Percentiles rank a stretch among this genome's conserved stretches.
These are phyloP conservation scores for Temnothorax longispinosus DNA, from an alignment of 1,140 invertebrate species.

Conservation along the genomic window DNA sequence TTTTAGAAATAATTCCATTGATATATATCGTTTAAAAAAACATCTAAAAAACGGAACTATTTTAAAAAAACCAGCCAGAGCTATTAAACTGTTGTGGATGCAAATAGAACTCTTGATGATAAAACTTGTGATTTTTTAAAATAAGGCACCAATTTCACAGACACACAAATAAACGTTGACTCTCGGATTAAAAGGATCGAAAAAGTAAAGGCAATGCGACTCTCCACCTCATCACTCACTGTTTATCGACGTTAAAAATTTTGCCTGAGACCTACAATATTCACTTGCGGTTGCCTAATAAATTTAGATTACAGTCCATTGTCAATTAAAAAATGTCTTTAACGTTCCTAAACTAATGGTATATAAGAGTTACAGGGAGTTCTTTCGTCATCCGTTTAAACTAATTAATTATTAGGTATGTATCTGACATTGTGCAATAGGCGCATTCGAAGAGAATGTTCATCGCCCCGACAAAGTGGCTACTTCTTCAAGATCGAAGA, in stretches of 20 bases:
- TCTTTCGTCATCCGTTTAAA: background rate
- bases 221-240: background rate
- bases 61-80: no score
- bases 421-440: conserved; percentile 32
- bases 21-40: no score
- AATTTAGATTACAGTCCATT: background rate
- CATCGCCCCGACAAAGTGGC: conserved; percentile 76
- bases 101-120: no score
- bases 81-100: no score
- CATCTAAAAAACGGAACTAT: no score
- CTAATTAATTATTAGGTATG: background rate
- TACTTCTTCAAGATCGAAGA: conserved; percentile 72
- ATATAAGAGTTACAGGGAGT: background rate
- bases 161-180: no score
- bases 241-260: background rate
- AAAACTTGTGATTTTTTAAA: background rate
- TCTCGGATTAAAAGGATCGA: background rate
- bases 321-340: background rate
- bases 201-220: background rate
- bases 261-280: background rate
- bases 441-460: conserved; percentile 70
- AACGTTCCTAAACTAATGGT: background rate
- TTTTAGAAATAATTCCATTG: no score
- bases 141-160: no score
- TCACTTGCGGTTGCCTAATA: background rate